Evolutionary conservation across 2,888 invertebrate species (phyloP).

Genomic region (Lissonota sp.): DNA sequence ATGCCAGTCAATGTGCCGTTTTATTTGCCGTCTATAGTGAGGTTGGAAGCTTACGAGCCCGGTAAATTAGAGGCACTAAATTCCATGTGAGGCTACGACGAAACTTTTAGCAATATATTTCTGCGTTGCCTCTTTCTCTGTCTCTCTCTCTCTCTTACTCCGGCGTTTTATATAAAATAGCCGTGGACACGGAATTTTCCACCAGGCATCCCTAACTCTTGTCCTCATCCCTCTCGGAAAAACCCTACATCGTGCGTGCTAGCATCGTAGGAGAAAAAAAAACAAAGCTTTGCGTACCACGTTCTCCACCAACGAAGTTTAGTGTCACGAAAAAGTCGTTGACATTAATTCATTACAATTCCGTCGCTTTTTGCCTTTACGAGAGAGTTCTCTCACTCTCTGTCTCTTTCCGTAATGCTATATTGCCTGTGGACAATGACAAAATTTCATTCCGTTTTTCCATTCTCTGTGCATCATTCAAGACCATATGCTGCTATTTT

Average conservation of each 20-base stretch:
- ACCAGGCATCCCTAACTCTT: constrained; percentile 28
- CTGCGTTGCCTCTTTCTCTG: constrained; percentile 31
- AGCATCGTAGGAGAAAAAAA: constrained; percentile 3
- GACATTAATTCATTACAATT: constrained; percentile 58
- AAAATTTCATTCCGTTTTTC: constrained; percentile 26
- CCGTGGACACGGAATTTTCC: constrained; percentile 27
- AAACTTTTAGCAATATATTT: constrained; percentile 62
- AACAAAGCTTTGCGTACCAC: constrained; percentile 19
- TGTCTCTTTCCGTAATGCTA: neutral
- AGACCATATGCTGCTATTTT: neutral
- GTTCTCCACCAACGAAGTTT: constrained; percentile 40
- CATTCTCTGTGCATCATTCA: constrained; percentile 2
- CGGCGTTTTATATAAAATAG: constrained; percentile 47
- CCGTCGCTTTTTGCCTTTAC: constrained; percentile 15
- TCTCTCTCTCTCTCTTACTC: constrained; percentile 13
- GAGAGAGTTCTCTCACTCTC: neutral
- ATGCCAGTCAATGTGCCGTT: constrained; percentile 30
- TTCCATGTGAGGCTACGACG: constrained; percentile 46
- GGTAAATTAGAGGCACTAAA: constrained; percentile 68
- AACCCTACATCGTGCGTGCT: constrained; percentile 25
- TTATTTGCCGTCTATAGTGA: constrained; percentile 5
- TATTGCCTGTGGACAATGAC: neutral
- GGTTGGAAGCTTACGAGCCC: constrained; percentile 54
- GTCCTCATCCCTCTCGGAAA: constrained; percentile 1
- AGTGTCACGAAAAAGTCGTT: constrained; percentile 60